Evolutionary conservation across 2,888 invertebrate species (phyloP), one percentile per base, ranked within the genome.

Genomic region (Reticulitermes lucifugus): DNA sequence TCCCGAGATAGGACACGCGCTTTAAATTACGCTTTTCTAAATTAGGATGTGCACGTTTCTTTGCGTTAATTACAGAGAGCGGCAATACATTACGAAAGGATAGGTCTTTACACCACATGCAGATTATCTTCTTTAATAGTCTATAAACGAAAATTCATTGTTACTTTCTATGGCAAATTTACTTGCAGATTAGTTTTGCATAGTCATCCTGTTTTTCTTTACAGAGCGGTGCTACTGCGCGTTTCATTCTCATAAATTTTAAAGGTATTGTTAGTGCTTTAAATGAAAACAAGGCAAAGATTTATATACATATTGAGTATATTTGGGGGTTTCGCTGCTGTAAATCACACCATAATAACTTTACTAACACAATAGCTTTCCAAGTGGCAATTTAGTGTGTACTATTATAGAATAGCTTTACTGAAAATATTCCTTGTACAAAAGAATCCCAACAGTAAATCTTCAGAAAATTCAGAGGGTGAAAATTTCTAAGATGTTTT

Each of bases 271-370:
- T 51, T 46, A 22, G 77, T 77, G 77, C 77, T 77, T 77, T 41
- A n/a, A 51, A 51, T 77, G 51, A 77, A 77, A 83, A 70, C 43
- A 83, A 65, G 82, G 18, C 70, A 18, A 70, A 70, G 82, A 71
- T 83, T 83, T 83, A 83, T 83, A 83, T 41, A 70, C 46, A 46
- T 83, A 83, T 71, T 83, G 82, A 71, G 46, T 70, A 70, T 46
- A 71, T 70, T 83, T 83, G 41, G 46, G 35, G 71, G 65, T 83
- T 25, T 71, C 41, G n/a, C n/a, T 29, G 65, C 71, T 46, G 71
- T 83, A 83, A 83, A 83, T 70, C 71, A 77, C 0, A n/a, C 43
- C 46, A 21, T 77, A 77, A 77, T 46, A 77, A 77, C 77, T 77
- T 46, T 77, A 77, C 77, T 77, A 77, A 77, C n/a, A 41, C 41